Percentiles rank a stretch among this genome's conserved stretches.
These are phyloP conservation scores for Drosophila testacea DNA, from an alignment of 2,888 invertebrate species.

Conservation along the genomic window DNA sequence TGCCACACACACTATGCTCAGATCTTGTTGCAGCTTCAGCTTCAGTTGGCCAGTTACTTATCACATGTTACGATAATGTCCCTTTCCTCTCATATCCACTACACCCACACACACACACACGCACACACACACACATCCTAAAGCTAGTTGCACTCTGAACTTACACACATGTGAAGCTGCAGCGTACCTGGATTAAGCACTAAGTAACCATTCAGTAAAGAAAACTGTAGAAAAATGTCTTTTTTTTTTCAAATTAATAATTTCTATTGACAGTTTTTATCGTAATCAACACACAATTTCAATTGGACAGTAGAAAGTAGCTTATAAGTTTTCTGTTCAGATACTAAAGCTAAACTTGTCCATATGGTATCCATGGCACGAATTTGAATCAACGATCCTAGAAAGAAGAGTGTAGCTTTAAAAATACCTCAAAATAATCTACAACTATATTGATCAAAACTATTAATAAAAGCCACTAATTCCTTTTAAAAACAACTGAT, in stretches of 20 bases:
- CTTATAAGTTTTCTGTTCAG: not conserved
- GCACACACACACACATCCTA: too few species aligned
- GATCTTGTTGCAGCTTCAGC: slow-evolving; percentile 1
- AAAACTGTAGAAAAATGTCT: not conserved
- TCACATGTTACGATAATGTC: slow-evolving; percentile 18
- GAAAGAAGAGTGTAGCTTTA: not conserved
- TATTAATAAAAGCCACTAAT: too few species aligned
- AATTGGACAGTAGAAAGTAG: not conserved
- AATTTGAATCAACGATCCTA: not conserved
- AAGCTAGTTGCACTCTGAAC: slow-evolving; percentile 4
- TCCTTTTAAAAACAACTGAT: too few species aligned
- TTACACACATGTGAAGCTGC: slow-evolving; percentile 2
- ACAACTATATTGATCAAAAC: not conserved
- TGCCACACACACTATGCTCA: slow-evolving; percentile 5
- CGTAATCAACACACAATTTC: not conserved
- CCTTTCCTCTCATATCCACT: not conserved
- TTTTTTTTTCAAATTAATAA: not conserved
- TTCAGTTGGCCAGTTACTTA: slow-evolving; percentile 20
- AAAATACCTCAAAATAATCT: not conserved
- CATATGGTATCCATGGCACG: not conserved
- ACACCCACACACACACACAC: too few species aligned
- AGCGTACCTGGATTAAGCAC: slow-evolving; percentile 6
- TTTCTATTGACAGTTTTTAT: not conserved
- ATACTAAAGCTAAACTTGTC: not conserved
- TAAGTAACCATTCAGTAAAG: not conserved